Base-by-base conservation (phyloP, 2,888 invertebrate species). In the Eulithis prunata region DNA sequence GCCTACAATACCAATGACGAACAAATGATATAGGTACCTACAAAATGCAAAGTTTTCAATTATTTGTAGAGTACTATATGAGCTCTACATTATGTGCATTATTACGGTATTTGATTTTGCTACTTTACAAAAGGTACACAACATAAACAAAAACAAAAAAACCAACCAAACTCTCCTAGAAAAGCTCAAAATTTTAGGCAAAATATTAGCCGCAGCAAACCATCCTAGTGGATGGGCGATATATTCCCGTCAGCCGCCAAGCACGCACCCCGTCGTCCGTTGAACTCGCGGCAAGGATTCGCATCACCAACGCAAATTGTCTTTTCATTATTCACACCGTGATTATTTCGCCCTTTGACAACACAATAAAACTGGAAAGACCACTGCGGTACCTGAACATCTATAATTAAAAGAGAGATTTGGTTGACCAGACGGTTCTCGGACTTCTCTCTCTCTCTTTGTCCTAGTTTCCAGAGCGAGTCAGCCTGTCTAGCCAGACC, bases 301-400 rank as follows among this genome's bases (percentile, higher is more conserved):
- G 81, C 83, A 82, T 84, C 85, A 84, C 83, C 84, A 81, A 87
- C 88, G 88, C 85, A 89, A 88, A 90, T 88, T 88, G 88, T 89
- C 86, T 88, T 88, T 90, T 86, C 87, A 90, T 90, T 89, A 90
- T 90, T 89, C 89, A 90, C 87, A 82, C 86, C 76, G 83, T 84
- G 85, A 89, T 87, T 87, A 88, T 89, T 88, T 84, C 79, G 73
- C 80, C 80, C 84, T 87, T 88, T 87, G 84, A 87, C 81, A 79
- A 66, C 68, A 70, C 72, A 71, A 71, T 68, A 61, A 68, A 47
- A 73, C 68, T 54, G 60, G 47, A 62, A 57, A 52, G 54, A 65
- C 67, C 62, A 63, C 13, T 57, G 61, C 45, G 62, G 38, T 53
- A 38, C 38, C 53, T 54, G 32, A 45, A 12, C 43, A 28, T 21